Percentiles rank a stretch among this genome's conserved stretches.
phyloP scores from a whole-genome alignment of 2,113 vertebrate species.

The Rynchops niger region DNA sequence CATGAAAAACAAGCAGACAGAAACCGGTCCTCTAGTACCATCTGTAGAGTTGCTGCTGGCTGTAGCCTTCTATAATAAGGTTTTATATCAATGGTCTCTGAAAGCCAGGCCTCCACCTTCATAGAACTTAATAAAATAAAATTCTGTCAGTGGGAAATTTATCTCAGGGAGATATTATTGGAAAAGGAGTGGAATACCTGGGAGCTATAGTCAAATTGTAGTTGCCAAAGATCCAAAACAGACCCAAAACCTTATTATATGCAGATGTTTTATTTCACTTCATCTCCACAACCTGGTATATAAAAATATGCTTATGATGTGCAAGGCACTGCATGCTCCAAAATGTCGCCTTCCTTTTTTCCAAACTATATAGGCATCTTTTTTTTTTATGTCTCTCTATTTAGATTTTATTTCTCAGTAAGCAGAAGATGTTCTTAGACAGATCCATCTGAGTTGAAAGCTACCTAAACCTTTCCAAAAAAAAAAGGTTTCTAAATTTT shows the following conservation, averaged over 20 bases:
- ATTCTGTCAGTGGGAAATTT: neutral
- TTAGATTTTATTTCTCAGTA: neutral
- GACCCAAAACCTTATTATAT: neutral
- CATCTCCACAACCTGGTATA: neutral
- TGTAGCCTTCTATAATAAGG: neutral
- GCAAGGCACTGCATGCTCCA: neutral
- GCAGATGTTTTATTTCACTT: slow-evolving; percentile 14
- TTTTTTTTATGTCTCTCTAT: neutral
- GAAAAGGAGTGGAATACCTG: neutral
- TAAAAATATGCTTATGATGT: neutral
- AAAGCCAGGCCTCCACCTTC: neutral
- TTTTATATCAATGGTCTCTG: neutral
- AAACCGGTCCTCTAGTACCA: neutral
- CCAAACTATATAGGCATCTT: neutral
- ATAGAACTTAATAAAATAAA: neutral
- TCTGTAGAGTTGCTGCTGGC: neutral
- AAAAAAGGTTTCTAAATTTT: neutral
- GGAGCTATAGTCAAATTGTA: neutral
- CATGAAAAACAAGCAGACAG: neutral
- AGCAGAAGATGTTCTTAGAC: neutral
- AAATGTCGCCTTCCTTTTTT: neutral
- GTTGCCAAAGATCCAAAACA: neutral
- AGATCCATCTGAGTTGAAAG: neutral
- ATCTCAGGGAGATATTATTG: neutral
- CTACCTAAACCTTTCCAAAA: neutral